A percentile compares a stretch with the other conserved stretches of the same genome.
These are phyloP conservation scores for Phalacrocorax pelagicus DNA, from an alignment of 2,113 vertebrate genomes.

Conservation along the genomic window DNA sequence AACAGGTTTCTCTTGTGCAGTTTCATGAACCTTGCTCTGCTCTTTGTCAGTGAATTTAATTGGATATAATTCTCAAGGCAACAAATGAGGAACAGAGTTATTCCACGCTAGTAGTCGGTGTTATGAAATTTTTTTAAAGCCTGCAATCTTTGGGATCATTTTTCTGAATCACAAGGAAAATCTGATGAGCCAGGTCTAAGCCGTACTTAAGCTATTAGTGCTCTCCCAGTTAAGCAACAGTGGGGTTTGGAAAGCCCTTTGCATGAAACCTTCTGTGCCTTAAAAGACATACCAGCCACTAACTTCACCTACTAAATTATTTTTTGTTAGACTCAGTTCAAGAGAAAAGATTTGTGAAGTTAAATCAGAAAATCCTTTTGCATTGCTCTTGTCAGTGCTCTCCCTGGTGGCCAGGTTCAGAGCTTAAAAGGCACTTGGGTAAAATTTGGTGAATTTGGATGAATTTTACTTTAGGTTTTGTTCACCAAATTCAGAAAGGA, in stretches of 20 bases:
- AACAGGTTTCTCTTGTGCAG: constrained; percentile 39
- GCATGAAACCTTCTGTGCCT: neutral
- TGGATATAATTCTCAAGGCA: neutral
- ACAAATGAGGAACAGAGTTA: neutral
- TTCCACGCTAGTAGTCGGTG: neutral
- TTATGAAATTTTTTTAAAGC: constrained; percentile 5
- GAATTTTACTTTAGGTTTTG: neutral
- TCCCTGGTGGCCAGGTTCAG: neutral
- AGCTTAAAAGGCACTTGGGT: neutral
- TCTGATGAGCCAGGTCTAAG: constrained; percentile 30
- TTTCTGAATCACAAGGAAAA: constrained; percentile 34
- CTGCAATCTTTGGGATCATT: constrained; percentile 29
- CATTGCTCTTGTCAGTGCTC: neutral
- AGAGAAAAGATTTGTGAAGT: neutral
- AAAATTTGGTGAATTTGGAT: neutral
- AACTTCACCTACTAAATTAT: neutral
- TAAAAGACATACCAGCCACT: neutral
- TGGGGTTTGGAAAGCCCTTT: constrained; percentile 19
- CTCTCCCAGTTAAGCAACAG: constrained; percentile 43
- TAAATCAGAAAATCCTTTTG: neutral
- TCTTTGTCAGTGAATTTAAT: constrained; percentile 27
- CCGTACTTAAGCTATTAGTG: constrained; percentile 14
- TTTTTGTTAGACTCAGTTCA: neutral
- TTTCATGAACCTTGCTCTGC: neutral
- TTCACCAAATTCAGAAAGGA: neutral